Evolutionary conservation across 2,113 vertebrate species (phyloP), one percentile per base, ranked within the genome.

Genomic region (Oenanthe oenanthe): DNA sequence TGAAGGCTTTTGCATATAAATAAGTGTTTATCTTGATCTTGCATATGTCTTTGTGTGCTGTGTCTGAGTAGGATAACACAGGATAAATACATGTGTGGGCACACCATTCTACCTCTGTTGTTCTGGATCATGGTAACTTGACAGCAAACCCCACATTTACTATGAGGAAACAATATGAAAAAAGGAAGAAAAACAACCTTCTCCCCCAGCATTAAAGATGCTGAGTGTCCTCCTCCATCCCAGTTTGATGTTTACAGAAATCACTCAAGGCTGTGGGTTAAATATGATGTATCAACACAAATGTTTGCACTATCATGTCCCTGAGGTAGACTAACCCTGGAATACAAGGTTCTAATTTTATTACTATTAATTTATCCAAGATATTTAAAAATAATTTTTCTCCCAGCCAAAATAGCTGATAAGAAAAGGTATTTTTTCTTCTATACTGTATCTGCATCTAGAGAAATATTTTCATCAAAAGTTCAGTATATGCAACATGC

Each of bases 361-460:
- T 38, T 51, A 17, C 25, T 57, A 34, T 31, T 42, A 36, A 48
- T 86, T 86, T 83, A 34, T 31, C 4, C 15, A 76, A 76, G 13
- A n/a, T 43, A 43, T 21, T 79, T 67, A 18, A 60, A 53, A 70
- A 56, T 2, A 0, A 5, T 47, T 75, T 86, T 62, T 54, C 11
- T 50, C 6, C 3, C 0, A 3, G 8, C 2, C 5, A 0, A 2
- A 70, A 51, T 7, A 38, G 3, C 29, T 67, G 16, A 17, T 48
- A 72, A 53, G 24, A 79, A 36, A 7, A 25, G 0, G 4, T 43
- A 0, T 20, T 85, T 81, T 66, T 43, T 47, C 19, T 70, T 10
- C 10, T 68, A 3, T 43, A 6, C 3, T 25, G 3, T 48, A 9
- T 34, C 77, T 74, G 4, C 5, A 10, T 50, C 7, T 20, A 19